A percentile compares a stretch with the other conserved stretches of the same genome.
Conservation (phyloP, 1,140 invertebrate species). For the Nasonia longicornis region DNA sequence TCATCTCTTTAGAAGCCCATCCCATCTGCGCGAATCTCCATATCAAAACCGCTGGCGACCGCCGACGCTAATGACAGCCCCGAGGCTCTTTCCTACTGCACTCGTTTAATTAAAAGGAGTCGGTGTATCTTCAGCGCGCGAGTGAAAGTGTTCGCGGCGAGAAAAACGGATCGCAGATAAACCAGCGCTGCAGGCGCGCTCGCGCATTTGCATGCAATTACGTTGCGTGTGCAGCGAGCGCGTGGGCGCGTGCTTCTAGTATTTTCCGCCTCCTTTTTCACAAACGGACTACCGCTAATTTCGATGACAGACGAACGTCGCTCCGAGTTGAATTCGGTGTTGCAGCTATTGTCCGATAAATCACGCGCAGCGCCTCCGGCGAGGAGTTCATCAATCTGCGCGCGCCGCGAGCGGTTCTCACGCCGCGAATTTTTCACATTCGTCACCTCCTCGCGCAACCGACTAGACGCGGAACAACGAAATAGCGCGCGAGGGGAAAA, state of each 20-base stretch:
- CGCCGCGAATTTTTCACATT: not conserved
- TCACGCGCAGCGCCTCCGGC: not conserved
- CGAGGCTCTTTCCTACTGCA: not conserved
- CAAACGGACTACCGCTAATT: no score
- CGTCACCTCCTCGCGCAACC: not conserved
- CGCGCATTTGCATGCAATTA: constrained; percentile 64
- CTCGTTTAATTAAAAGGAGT: constrained; percentile 26
- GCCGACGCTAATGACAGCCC: not conserved
- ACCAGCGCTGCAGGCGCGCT: constrained; percentile 30
- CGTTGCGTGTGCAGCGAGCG: constrained; percentile 37
- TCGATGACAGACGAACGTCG: not conserved
- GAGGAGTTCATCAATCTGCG: not conserved
- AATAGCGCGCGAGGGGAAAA: no score
- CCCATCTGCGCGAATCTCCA: not conserved
- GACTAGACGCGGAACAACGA: no score
- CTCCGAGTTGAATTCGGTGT: no score
- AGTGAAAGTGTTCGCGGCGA: constrained; percentile 52
- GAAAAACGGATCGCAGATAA: constrained; percentile 59
- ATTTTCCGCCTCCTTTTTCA: not conserved
- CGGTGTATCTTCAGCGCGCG: constrained; percentile 17
- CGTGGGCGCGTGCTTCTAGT: not conserved
- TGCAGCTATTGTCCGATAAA: not conserved
- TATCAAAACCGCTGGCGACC: not conserved
- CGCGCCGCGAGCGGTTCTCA: not conserved
- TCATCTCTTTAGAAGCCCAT: not conserved